phyloP scores from a whole-genome alignment of 2,888 invertebrate genomes.

The Desoria tigrina region DNA sequence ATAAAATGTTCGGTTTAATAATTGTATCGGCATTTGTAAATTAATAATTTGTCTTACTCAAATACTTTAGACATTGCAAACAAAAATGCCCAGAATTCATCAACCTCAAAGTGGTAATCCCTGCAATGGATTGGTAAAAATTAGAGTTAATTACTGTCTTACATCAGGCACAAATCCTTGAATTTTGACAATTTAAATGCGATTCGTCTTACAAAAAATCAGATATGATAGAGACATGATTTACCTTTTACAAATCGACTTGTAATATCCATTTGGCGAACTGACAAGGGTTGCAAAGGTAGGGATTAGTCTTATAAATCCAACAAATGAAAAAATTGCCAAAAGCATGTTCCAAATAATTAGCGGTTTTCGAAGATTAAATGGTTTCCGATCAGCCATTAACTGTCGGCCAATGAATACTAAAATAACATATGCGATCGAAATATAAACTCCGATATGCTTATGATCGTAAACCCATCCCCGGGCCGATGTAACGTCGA shows the following conservation, averaged over 20 bases:
- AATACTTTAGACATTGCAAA: conserved; percentile 30
- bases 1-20: too few relatives aligned
- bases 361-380: conserved; percentile 20
- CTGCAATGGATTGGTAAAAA: conserved; percentile 18
- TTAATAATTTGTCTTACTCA: conserved; percentile 63
- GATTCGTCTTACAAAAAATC: neutral
- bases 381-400: conserved; percentile 35
- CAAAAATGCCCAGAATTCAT: conserved; percentile 38
- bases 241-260: conserved; percentile 48
- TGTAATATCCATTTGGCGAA: conserved; percentile 47
- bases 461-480: conserved; percentile 26
- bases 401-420: conserved; percentile 31
- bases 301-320: conserved; percentile 32
- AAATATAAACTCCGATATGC: conserved; percentile 35
- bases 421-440: conserved; percentile 27
- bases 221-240: conserved; percentile 10
- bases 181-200: neutral
- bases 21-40: neutral
- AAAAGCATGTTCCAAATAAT: conserved; percentile 23
- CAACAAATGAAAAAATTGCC: conserved; percentile 15
- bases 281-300: conserved; percentile 42
- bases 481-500: conserved; percentile 17
- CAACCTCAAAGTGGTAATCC: conserved; percentile 26
- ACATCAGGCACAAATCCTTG: neutral
- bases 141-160: neutral